Evolutionary conservation across 2,888 invertebrate genomes (phyloP).

Genomic region (Dasysyrphus tricinctus): DNA sequence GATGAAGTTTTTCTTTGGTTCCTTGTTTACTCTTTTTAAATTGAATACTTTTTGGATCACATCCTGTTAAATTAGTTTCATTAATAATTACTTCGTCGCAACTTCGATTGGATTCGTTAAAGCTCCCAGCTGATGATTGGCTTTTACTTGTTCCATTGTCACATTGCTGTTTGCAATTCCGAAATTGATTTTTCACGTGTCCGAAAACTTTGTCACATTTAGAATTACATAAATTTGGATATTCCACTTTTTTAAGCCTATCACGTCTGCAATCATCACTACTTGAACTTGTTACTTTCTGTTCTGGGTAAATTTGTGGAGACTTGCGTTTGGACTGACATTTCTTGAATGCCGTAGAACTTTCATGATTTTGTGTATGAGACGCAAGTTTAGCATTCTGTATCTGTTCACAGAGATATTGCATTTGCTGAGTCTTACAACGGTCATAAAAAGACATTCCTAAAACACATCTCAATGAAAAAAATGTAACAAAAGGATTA

Average conservation of each 20-base stretch:
- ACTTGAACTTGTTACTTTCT: background rate
- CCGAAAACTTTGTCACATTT: background rate
- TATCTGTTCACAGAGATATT: conserved; percentile 74
- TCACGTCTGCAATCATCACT: background rate
- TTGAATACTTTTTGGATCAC: background rate
- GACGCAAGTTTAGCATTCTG: conserved; percentile 72
- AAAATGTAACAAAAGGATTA: background rate
- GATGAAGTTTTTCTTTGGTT: background rate
- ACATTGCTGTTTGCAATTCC: background rate
- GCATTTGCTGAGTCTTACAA: conserved; percentile 75
- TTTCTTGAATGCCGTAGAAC: conserved; percentile 5
- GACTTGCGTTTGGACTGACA: background rate
- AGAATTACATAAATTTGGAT: background rate
- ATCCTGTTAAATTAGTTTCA: background rate
- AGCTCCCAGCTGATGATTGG: background rate
- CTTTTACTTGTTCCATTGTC: background rate
- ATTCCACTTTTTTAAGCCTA: rapidly evolving
- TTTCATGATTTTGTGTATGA: conserved; percentile 49
- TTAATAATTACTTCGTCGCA: background rate
- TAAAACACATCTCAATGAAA: conserved; percentile 18
- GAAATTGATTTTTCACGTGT: background rate
- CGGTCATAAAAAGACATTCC: conserved; percentile 77
- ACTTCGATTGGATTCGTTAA: background rate
- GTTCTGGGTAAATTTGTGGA: background rate
- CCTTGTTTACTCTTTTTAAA: background rate